Evolutionary conservation across 2,797 vertebrate species (phyloP).

Genomic region (Natrix natrix): DNA sequence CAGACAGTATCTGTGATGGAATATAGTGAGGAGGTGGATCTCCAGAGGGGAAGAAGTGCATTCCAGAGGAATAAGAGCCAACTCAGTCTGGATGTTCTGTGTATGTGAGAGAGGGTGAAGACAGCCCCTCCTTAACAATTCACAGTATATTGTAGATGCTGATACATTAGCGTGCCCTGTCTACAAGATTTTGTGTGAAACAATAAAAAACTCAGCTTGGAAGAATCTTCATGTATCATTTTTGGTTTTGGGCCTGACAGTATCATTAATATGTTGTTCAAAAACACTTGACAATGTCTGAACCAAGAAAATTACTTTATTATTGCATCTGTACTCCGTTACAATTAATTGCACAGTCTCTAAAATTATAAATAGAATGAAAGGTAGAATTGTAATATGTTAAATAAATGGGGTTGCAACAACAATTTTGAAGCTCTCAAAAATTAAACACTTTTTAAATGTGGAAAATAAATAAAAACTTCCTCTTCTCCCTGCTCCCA

Average conservation of each 20-base stretch:
- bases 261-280: not conserved
- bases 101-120: not conserved
- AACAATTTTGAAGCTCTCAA: not conserved
- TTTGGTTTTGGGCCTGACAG: not conserved
- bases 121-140: not conserved
- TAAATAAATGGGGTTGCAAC: not conserved
- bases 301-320: not conserved
- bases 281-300: not conserved
- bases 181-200: not conserved
- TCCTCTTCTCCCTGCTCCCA: not conserved
- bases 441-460: not conserved
- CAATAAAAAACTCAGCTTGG: not conserved
- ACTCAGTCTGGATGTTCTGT: not conserved
- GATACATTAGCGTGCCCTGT: not conserved
- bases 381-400: not conserved
- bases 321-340: not conserved
- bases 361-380: not conserved
- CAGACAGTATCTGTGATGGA: not conserved
- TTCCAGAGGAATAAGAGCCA: not conserved
- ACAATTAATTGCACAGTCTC: not conserved
- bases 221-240: not conserved
- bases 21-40: not conserved
- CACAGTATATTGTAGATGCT: not conserved
- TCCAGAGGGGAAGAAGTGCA: not conserved
- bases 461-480: not conserved